Base-by-base conservation (phyloP, 1,140 invertebrate genomes). In the Steinernema feltiae region DNA sequence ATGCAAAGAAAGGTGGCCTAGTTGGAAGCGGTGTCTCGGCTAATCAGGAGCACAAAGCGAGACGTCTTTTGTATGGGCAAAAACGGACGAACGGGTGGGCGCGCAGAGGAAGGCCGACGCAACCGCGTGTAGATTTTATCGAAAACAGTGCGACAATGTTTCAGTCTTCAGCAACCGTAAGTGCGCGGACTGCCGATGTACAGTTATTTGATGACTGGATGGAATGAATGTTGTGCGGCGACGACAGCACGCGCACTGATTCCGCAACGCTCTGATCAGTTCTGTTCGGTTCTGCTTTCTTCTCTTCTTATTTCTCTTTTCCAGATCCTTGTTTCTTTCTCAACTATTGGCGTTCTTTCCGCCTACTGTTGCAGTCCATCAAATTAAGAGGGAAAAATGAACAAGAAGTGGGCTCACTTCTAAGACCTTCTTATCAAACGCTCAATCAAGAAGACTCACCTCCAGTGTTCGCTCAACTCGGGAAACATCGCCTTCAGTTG, bases 401-500 rank as follows among this genome's bases (percentile, higher is more conserved):
- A n/a, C n/a, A n/a, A n/a, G n/a, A n/a, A n/a, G n/a, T n/a, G n/a
- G n/a, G n/a, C n/a, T n/a, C n/a, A n/a, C n/a, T n/a, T 79, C 35
- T 32, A 31, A 72, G 24, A 18, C 69, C 18, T 15, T 76, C 27
- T 79, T 71, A 27, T 35, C 21, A 18, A 7, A 53, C 18, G 3
- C 7, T 12, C 27, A 53, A 69, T 12, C 30, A 21, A n/a, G 29
- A 27, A 71, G 72, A 82, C 73, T 24, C 71, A 85, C 84, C 84
- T 79, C 84, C 84, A 85, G 71, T 85, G 85, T 30, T 85, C 83
- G 3, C 78, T 82, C 18, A 85, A 72, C 72, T 85, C 85, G 12
- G 84, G 84, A 69, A 87, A 85, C 69, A 85, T 78, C 46, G 81
- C 69, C 74, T 82, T 80, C 30, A 85, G 72, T 71, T 85, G 79